Conservation (phyloP, 2,113 vertebrate species). For the Nothocercus nigrocapillus region DNA sequence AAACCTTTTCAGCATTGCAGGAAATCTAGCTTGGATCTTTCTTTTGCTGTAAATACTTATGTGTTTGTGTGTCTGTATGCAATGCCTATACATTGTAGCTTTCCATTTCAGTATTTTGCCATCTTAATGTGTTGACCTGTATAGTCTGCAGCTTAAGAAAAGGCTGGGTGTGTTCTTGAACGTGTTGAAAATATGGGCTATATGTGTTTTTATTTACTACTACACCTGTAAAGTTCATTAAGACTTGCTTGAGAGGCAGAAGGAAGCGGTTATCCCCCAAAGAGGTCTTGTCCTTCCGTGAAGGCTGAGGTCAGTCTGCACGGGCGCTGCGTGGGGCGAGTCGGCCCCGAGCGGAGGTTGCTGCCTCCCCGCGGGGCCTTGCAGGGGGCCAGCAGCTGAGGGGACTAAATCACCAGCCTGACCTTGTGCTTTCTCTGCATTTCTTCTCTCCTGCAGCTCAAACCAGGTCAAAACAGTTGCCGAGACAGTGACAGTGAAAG, state of each 20-base stretch:
- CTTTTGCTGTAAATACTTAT: accelerated
- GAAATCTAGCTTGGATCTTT: neutral
- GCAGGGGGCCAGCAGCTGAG: neutral
- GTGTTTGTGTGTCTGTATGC: neutral
- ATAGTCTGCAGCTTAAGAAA: neutral
- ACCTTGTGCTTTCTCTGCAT: neutral
- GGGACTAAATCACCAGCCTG: neutral
- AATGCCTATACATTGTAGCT: neutral
- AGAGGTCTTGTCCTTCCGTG: neutral
- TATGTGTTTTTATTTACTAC: neutral
- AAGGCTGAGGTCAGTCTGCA: neutral
- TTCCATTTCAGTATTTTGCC: neutral
- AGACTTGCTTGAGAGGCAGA: neutral
- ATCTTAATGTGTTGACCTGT: neutral
- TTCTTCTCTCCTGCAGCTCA: slow-evolving; percentile 82
- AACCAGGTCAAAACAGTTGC: slow-evolving; percentile 90
- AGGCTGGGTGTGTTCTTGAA: neutral
- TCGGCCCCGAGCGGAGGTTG: neutral
- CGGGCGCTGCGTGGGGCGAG: neutral
- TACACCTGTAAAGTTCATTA: neutral
- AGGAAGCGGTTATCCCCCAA: neutral
- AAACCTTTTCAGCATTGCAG: neutral
- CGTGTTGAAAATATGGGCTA: neutral
- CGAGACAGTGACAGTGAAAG: slow-evolving; percentile 93
- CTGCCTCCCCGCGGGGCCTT: neutral